These are phyloP conservation scores for Biston stratarius DNA, from an alignment of 2,888 invertebrate species.

Conservation along the genomic window DNA sequence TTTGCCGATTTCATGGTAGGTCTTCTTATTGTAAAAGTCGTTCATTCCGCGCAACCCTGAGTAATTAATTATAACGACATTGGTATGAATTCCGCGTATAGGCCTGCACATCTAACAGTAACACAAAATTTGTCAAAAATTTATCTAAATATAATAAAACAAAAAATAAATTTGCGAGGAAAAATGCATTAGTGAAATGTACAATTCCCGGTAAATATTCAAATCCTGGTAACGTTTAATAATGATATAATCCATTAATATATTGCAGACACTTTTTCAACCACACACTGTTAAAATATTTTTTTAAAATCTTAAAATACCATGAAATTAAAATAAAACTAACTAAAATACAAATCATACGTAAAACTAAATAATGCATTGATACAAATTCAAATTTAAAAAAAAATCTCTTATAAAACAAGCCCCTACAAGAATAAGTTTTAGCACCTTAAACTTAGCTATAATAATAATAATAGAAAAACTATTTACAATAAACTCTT, in stretches of 20 bases:
- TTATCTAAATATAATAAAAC: neutral
- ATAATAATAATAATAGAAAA: constrained; percentile 25
- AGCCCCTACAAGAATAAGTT: constrained; percentile 36
- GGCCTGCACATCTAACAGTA: no score
- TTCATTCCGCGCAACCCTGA: no score
- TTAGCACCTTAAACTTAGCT: constrained; percentile 45
- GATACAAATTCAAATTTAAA: neutral
- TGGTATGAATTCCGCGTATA: no score
- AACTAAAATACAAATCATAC: constrained; percentile 4
- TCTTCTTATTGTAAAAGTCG: no score
- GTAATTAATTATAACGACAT: no score
- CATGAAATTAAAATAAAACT: constrained; percentile 1
- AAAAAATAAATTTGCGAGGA: constrained; percentile 22
- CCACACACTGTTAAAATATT: neutral
- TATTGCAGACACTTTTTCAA: constrained; percentile 6
- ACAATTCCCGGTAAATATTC: neutral
- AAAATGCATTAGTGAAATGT: constrained; percentile 15
- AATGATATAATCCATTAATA: constrained; percentile 1
- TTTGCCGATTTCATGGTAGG: no score
- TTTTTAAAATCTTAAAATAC: neutral
- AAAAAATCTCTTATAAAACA: neutral
- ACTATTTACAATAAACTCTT: constrained; percentile 37
- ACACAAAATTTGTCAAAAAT: no score
- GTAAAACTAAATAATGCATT: constrained; percentile 2
- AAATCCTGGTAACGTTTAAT: constrained; percentile 12